Percentiles rank a stretch among this genome's conserved stretches.
These are phyloP conservation scores for Corythaixoides concolor DNA, from an alignment of 2,113 vertebrate species.

Conservation along the genomic window DNA sequence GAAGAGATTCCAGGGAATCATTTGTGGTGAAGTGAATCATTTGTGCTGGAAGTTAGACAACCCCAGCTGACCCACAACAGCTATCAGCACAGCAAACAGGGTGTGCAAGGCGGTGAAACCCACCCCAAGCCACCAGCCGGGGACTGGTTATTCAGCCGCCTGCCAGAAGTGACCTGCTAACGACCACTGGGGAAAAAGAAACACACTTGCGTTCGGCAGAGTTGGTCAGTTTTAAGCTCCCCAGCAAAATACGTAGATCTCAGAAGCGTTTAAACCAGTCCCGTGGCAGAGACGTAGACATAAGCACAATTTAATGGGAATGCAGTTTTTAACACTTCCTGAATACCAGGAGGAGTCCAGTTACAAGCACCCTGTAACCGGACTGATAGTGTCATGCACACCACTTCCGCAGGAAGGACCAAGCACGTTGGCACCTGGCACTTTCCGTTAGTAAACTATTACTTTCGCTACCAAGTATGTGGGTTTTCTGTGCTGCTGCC, in stretches of 20 bases:
- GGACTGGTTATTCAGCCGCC: neutral
- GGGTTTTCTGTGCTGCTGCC: neutral
- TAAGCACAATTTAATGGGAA: neutral
- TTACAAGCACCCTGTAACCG: neutral
- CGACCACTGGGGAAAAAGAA: neutral
- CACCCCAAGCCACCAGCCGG: neutral
- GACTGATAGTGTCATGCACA: accelerated
- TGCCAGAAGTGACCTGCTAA: neutral
- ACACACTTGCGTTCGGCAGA: neutral
- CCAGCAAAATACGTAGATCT: neutral
- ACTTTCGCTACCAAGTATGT: neutral
- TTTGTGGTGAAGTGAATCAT: neutral
- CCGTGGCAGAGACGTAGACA: neutral
- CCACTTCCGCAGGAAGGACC: neutral
- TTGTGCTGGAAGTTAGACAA: neutral
- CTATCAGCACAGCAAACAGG: neutral
- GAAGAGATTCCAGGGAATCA: neutral
- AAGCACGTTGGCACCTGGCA: accelerated
- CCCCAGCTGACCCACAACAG: neutral
- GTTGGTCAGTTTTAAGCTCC: neutral
- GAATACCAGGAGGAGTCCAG: neutral
- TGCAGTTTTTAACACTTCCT: neutral
- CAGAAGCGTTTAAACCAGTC: neutral
- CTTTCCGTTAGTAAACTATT: neutral
- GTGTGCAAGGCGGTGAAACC: neutral